phyloP scores from a whole-genome alignment of 2,888 invertebrate species.

The Serrognathus titanus region DNA sequence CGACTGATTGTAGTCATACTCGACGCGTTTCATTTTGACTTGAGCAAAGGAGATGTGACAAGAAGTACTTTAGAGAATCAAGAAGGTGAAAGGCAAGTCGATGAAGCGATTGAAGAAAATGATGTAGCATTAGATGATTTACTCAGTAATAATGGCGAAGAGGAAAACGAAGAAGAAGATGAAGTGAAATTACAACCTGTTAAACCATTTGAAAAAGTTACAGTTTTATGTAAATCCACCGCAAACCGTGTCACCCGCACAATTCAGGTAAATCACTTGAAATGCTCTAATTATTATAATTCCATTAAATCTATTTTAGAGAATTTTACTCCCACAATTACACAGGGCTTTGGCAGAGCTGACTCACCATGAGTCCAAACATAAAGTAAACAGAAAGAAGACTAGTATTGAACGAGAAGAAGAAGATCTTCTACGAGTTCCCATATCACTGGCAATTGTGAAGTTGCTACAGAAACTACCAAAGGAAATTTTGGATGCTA shows the following conservation, averaged over 20 bases:
- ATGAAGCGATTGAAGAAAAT: slow-evolving; percentile 42
- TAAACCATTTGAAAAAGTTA: slow-evolving; percentile 33
- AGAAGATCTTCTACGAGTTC: slow-evolving; percentile 85
- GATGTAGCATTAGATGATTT: slow-evolving; percentile 33
- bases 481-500: slow-evolving; percentile 65
- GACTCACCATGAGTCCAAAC: slow-evolving; percentile 70
- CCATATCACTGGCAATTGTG: slow-evolving; percentile 88
- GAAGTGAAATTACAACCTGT: slow-evolving; percentile 33
- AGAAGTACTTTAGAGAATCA: slow-evolving; percentile 1
- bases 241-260: slow-evolving; percentile 69
- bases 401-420: slow-evolving; percentile 74
- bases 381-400: slow-evolving; percentile 72
- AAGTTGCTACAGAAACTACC: slow-evolving; percentile 88
- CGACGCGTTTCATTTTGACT: slow-evolving; percentile 90
- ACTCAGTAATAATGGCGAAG: slow-evolving; percentile 24
- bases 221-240: slow-evolving; percentile 62
- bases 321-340: slow-evolving; percentile 74
- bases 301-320: slow-evolving; percentile 53
- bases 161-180: slow-evolving; percentile 32
- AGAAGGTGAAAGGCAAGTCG: slow-evolving; percentile 11
- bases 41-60: slow-evolving; percentile 57
- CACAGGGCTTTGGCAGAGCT: slow-evolving; percentile 67
- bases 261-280: slow-evolving; percentile 35
- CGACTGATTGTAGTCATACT: slow-evolving; percentile 73
- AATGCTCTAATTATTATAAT: not conserved